Evolutionary conservation across 2,113 vertebrate species (phyloP).

Genomic region (Myocastor coypus): DNA sequence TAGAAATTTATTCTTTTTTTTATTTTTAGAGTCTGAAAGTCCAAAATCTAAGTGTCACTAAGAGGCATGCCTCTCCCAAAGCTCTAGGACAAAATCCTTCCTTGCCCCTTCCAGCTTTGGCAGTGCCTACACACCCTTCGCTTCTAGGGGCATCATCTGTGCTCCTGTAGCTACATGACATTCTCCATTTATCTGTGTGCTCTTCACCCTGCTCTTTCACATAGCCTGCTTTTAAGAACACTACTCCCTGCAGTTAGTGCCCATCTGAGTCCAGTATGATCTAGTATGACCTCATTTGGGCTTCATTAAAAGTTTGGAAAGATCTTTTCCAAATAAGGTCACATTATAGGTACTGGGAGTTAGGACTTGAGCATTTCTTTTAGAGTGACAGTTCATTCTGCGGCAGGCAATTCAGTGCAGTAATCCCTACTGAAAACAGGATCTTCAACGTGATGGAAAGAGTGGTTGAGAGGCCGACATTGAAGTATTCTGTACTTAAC

Average conservation of each 20-base stretch:
- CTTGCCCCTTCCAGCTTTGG: background rate
- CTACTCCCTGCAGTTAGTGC: background rate
- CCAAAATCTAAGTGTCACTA: background rate
- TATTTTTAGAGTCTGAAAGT: background rate
- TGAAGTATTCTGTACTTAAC: background rate
- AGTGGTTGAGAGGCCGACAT: background rate
- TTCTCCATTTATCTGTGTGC: background rate
- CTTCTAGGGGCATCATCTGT: background rate
- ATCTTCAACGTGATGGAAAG: background rate
- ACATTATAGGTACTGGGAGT: background rate
- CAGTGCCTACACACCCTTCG: background rate
- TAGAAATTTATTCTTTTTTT: constrained; percentile 3
- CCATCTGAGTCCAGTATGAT: background rate
- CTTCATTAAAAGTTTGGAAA: background rate
- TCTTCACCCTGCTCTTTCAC: background rate
- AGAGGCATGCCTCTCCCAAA: background rate
- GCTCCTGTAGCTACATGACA: background rate
- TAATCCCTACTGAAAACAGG: background rate
- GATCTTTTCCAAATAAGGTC: background rate
- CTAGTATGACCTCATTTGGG: background rate
- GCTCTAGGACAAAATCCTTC: background rate
- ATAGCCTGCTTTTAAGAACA: background rate
- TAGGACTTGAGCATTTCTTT: background rate
- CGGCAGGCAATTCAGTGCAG: background rate
- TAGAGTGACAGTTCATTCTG: background rate